These are phyloP conservation scores for Drosophila subsilvestris DNA, from an alignment of 2,888 invertebrate species.

Conservation along the genomic window DNA sequence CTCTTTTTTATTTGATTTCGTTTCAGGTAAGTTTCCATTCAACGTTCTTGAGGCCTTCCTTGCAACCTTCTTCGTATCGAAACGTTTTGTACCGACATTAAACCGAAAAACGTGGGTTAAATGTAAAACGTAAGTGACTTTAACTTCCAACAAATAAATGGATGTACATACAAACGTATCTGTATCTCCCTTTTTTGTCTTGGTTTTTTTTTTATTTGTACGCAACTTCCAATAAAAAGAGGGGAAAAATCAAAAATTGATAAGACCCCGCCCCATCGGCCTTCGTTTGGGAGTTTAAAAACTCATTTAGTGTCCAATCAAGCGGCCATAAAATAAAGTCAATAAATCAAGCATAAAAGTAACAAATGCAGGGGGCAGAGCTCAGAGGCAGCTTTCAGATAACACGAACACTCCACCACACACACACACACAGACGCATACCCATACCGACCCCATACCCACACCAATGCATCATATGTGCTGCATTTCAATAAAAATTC, in stretches of 20 bases:
- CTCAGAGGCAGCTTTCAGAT: constrained; percentile 64
- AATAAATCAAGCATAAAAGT: constrained; percentile 80
- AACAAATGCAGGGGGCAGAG: constrained; percentile 73
- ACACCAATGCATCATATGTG: constrained; percentile 31
- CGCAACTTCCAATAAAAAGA: constrained; percentile 1
- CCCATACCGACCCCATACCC: constrained; percentile 16
- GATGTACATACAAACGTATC: constrained; percentile 17
- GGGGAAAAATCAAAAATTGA: constrained; percentile 60
- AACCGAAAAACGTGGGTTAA: constrained; percentile 68
- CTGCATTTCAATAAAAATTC: constrained; percentile 79
- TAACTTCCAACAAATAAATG: constrained; percentile 55
- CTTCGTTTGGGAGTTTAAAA: constrained; percentile 76
- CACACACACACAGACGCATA: constrained; percentile 23
- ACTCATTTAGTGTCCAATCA: constrained; percentile 78
- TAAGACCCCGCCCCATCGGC: constrained; percentile 75
- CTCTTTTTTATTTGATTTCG: constrained; percentile 33
- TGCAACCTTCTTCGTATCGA: constrained; percentile 54
- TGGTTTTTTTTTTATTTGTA: not conserved
- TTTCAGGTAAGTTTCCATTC: constrained; percentile 69
- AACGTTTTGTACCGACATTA: constrained; percentile 73
- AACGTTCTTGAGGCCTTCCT: not conserved
- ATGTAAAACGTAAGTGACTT: constrained; percentile 73
- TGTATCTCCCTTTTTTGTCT: constrained; percentile 3
- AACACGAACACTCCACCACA: constrained; percentile 44
- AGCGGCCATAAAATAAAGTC: constrained; percentile 80